Percentiles rank a stretch among this genome's conserved stretches.
Evolutionary conservation across 2,888 invertebrate genomes (phyloP).

Genomic region (Baccha elongata): DNA sequence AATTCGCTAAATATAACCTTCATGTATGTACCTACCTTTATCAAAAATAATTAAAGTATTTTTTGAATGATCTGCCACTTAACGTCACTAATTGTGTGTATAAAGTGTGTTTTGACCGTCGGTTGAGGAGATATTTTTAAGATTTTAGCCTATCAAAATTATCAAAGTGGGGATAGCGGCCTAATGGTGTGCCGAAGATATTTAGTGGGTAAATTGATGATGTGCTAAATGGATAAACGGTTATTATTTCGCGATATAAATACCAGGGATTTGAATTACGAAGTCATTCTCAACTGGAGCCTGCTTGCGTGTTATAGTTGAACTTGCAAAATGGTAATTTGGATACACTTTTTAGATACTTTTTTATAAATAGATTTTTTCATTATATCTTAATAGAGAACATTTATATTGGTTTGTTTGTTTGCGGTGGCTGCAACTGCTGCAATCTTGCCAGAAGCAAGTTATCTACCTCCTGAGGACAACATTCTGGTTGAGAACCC

Average conservation of each 20-base stretch:
- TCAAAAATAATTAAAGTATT: slow-evolving; percentile 22
- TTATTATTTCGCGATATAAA: slow-evolving; percentile 56
- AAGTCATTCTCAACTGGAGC: slow-evolving; percentile 64
- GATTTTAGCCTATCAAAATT: neutral
- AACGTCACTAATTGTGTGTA: slow-evolving; percentile 6
- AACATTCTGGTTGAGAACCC: slow-evolving; percentile 73
- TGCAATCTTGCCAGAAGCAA: slow-evolving; percentile 45
- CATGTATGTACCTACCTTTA: too few relatives aligned
- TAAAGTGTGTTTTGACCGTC: slow-evolving; percentile 21
- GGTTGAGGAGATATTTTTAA: slow-evolving; percentile 7
- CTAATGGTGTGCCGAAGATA: neutral
- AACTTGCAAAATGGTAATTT: slow-evolving; percentile 64
- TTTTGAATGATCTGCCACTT: neutral
- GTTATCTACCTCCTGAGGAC: slow-evolving; percentile 56
- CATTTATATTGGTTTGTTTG: slow-evolving; percentile 50
- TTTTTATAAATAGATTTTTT: neutral
- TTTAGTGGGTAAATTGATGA: slow-evolving; percentile 29
- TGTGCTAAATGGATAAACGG: slow-evolving; percentile 27
- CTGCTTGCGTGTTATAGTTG: slow-evolving; percentile 58
- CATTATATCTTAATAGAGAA: slow-evolving; percentile 35
- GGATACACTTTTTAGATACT: neutral
- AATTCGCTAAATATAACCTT: slow-evolving; percentile 9
- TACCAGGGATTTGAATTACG: slow-evolving; percentile 30
- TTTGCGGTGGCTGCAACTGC: slow-evolving; percentile 51
- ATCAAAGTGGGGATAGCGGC: neutral